Evolutionary conservation across 1,140 invertebrate species (phyloP).

Genomic region (Drosophila varians): DNA sequence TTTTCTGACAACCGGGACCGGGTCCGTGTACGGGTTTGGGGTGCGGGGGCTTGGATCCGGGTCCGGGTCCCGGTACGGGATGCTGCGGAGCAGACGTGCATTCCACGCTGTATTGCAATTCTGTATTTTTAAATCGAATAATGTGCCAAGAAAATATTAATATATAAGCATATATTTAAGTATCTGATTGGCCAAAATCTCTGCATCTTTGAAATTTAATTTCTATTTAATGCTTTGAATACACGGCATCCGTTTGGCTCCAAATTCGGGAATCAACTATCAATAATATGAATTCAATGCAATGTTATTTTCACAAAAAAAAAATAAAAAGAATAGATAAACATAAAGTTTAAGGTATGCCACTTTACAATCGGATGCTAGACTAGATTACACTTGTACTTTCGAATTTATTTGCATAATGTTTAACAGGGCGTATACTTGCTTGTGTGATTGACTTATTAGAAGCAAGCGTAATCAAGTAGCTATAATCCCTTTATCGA

Average conservation of each 20-base stretch:
- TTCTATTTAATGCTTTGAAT: constrained; percentile 23
- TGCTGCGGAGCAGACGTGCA: constrained; percentile 43
- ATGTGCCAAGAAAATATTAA: constrained; percentile 76
- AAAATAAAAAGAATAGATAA: no score
- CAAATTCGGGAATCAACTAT: background rate
- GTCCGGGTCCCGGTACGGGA: constrained; percentile 10
- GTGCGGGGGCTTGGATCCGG: constrained; percentile 26
- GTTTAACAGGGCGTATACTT: constrained; percentile 39
- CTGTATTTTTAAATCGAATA: constrained; percentile 81
- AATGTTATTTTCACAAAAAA: no score
- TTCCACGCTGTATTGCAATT: constrained; percentile 74
- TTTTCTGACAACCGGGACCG: constrained; percentile 71
- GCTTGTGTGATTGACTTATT: background rate
- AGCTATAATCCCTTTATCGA: background rate
- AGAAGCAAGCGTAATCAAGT: background rate
- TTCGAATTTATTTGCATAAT: background rate
- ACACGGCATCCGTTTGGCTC: background rate
- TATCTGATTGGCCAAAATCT: constrained; percentile 8
- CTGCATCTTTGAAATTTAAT: constrained; percentile 29
- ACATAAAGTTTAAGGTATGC: no score
- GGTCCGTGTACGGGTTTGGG: constrained; percentile 17
- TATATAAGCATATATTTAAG: constrained; percentile 43
- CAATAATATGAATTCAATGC: background rate
- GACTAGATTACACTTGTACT: background rate
- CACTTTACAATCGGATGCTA: background rate